Conservation (phyloP, 2,888 invertebrate species). For the Yponomeuta malinellus region DNA sequence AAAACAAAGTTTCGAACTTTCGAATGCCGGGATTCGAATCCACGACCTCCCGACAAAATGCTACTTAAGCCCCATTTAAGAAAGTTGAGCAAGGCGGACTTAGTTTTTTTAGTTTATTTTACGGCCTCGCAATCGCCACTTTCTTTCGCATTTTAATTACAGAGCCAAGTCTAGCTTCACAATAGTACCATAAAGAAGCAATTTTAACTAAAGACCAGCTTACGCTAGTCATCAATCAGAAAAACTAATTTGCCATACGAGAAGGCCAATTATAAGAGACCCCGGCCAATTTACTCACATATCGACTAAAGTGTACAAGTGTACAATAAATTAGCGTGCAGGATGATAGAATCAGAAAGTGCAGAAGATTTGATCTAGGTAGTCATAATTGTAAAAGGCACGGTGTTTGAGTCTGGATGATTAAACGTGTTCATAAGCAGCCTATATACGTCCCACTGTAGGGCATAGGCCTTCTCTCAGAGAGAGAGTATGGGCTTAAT, state of each 20-base stretch:
- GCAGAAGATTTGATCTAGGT: neutral
- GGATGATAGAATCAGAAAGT: neutral
- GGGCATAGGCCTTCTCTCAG: too few relatives aligned
- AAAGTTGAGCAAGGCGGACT: too few relatives aligned
- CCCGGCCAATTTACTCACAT: slow-evolving; percentile 40
- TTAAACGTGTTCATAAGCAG: too few relatives aligned
- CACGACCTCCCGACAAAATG: too few relatives aligned
- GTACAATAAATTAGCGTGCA: slow-evolving; percentile 46
- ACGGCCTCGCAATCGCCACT: neutral
- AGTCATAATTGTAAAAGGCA: neutral
- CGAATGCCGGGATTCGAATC: too few relatives aligned
- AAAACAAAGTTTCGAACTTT: too few relatives aligned
- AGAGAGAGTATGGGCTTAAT: too few relatives aligned
- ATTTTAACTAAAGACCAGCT: neutral
- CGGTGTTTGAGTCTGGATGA: too few relatives aligned
- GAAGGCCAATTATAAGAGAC: slow-evolving; percentile 28
- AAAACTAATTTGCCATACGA: slow-evolving; percentile 23
- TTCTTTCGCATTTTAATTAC: neutral
- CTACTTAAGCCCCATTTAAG: too few relatives aligned
- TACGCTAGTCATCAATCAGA: slow-evolving; percentile 21
- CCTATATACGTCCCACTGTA: too few relatives aligned
- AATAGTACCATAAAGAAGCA: neutral
- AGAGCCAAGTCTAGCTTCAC: neutral
- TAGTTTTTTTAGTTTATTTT: neutral
- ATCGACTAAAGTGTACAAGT: slow-evolving; percentile 34